Evolutionary conservation across 2,888 invertebrate genomes (phyloP), one percentile per base, ranked within the genome.

Genomic region (Unio delphinus): DNA sequence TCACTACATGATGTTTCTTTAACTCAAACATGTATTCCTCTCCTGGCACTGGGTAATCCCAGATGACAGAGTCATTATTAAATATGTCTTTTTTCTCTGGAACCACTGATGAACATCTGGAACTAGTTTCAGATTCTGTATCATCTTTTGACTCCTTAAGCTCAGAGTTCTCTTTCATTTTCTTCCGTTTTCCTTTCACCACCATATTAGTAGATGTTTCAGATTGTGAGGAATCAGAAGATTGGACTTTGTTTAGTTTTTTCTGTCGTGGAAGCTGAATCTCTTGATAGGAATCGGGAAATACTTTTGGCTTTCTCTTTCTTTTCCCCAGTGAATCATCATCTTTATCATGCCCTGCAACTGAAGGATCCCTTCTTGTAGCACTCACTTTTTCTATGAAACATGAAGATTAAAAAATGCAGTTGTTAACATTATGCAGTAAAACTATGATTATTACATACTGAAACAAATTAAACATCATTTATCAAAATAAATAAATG

Each of bases 11-110:
- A 61, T 78, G 69, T 18, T 69, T 61, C 56, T 68, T 70, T 28
- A 81, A 63, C 45, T 77, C 74, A 74, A 82, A 83, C 26, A 71
- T 68, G 64, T 75, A 83, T 54, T 80, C 78, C 17, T 75, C 59
- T 26, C 74, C 74, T 26, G 64, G 57, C 8, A 58, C 60, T 11
- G 81, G 81, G 59, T 72, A 81, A 20, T 61, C 64, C 81, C 81
- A 81, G 26, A 72, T 72, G 15, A 74, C 75, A 20, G 70, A 69
- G 55, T 73, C 73, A 45, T 75, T 74, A n/a, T 70, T 73, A 15
- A n/a, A 23, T 11, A 58, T 58, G n/a, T 63, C 63, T 8, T 54
- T 54, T 63, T 18, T 54, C 55, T 26, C 58, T 66, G 26, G 28
- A 28, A 28, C 28, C 5, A 60, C 60, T 4, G 60, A 60, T 60